Conservation (phyloP, 1,140 invertebrate species). For the Cydia fagiglandana region DNA sequence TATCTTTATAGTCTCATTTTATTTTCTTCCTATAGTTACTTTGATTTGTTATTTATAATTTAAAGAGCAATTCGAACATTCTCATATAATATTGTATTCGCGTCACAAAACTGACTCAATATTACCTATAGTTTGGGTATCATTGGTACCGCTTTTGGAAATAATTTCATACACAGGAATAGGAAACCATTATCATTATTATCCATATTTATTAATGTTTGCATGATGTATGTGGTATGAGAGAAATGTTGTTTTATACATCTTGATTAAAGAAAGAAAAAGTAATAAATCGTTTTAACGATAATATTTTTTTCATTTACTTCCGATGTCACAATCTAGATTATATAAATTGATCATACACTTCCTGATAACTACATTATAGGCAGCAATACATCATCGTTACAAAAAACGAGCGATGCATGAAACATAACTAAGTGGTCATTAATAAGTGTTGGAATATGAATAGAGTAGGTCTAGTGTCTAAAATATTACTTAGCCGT, state of each 20-base stretch:
- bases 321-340: slow-evolving; percentile 1
- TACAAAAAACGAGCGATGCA: slow-evolving; percentile 49
- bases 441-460: slow-evolving; percentile 42
- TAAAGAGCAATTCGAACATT: too few species aligned
- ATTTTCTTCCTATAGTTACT: too few species aligned
- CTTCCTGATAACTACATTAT: slow-evolving; percentile 7
- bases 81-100: too few species aligned
- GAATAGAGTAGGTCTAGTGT: slow-evolving; percentile 34
- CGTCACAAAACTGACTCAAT: too few species aligned
- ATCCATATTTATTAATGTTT: not conserved
- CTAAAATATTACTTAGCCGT: slow-evolving; percentile 24
- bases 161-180: too few species aligned
- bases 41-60: too few species aligned
- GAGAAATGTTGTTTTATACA: not conserved
- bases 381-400: slow-evolving; percentile 52
- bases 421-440: slow-evolving; percentile 49
- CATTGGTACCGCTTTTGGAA: too few species aligned
- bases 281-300: not conserved
- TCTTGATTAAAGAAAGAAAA: not conserved
- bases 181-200: not conserved
- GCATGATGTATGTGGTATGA: slow-evolving; percentile 3
- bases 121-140: too few species aligned
- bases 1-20: too few species aligned
- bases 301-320: not conserved
- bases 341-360: not conserved